Base-by-base conservation (phyloP, 2,888 invertebrate species). In the Seira ritae region DNA sequence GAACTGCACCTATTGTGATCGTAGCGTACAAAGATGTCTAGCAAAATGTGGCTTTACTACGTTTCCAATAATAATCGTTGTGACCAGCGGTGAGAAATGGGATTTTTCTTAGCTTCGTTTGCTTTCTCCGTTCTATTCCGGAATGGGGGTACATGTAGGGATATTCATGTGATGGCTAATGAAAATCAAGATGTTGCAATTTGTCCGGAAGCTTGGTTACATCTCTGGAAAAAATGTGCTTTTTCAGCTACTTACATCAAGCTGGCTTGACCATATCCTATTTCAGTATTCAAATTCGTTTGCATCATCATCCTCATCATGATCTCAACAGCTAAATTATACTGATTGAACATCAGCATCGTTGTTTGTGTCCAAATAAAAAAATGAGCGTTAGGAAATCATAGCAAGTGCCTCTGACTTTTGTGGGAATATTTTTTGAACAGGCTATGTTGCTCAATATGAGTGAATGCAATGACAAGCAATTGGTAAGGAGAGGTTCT, bases 261-360 rank as follows among this genome's bases (percentile, higher is more conserved):
- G 3, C 17, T 12, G 50, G 3, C 50, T n/a, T 31, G 31, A 31
- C 31, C 31, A 31, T 31, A 31, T 50, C 50, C 50, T 50, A 1
- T 50, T 15, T 50, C 50, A 50, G 50, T 50, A 50, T 50, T 50
- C 50, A 50, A 50, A 50, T 50, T 50, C 12, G 50, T 50, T 50
- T 50, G 12, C 6, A 50, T 50, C 15, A 50, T 15, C 50, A 50
- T 2, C 50, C 3, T 15, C 50, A 50, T 50, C 31, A n/a, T n/a
- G n/a, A 31, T 50, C 50, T 8, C 50, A 31, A 31, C 31, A 31
- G 31, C 31, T 4, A 31, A 31, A 31, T 31, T 31, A 8, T 31
- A 31, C 31, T 31, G 31, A 31, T 31, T 31, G 31, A 31, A 31
- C 31, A 31, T 31, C 31, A 8, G 2, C 31, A 31, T n/a, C n/a